Conservation (phyloP, 2,888 invertebrate species). For the Nemoura dubitans region DNA sequence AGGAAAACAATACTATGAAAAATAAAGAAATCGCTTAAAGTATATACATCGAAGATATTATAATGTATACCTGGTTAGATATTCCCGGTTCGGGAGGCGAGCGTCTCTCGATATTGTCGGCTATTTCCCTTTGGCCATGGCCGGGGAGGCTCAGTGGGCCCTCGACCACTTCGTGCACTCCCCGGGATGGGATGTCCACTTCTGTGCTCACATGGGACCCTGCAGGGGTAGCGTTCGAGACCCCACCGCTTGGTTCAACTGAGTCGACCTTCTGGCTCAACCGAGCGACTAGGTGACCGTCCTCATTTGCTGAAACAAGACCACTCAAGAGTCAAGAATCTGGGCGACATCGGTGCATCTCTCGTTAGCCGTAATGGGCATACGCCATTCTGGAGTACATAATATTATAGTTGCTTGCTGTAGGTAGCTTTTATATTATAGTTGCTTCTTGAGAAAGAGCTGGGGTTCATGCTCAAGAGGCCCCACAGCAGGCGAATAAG, state of each 20-base stretch:
- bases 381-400: too few species aligned
- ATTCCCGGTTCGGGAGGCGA: not conserved
- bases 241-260: constrained; percentile 53
- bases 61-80: not conserved
- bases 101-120: constrained; percentile 8
- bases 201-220: constrained; percentile 65
- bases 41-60: too few species aligned
- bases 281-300: constrained; percentile 60
- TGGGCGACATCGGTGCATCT: too few species aligned
- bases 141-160: not conserved
- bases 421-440: too few species aligned
- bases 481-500: too few species aligned
- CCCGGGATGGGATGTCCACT: constrained; percentile 67
- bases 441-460: too few species aligned
- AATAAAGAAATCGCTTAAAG: too few species aligned
- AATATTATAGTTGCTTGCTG: too few species aligned
- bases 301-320: constrained; percentile 58
- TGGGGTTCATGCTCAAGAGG: too few species aligned
- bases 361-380: too few species aligned
- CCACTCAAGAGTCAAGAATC: not conserved
- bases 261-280: constrained; percentile 58
- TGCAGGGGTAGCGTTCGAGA: constrained; percentile 60
- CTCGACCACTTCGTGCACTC: constrained; percentile 64
- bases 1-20: too few species aligned
- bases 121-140: constrained; percentile 7